Percentiles rank a stretch among this genome's conserved stretches.
phyloP scores from a whole-genome alignment of 2,113 vertebrate genomes.

The Planiliza haematocheilus region DNA sequence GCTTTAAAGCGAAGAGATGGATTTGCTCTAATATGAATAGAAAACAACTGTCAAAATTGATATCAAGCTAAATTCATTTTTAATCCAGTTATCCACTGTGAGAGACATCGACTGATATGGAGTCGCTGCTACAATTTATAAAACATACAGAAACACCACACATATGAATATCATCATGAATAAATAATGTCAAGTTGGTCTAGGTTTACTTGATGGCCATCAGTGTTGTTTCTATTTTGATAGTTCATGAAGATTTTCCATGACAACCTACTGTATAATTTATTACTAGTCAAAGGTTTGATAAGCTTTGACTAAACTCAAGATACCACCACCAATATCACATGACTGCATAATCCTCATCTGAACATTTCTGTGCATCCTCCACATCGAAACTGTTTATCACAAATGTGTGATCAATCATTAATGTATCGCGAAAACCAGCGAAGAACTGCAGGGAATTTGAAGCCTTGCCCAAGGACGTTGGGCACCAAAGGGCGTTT shows the following conservation, averaged over 20 bases:
- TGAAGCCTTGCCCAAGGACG: not conserved
- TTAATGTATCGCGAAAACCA: not conserved
- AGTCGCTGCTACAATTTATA: not conserved
- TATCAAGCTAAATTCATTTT: conserved; percentile 8
- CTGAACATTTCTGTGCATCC: not conserved
- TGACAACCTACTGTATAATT: conserved; percentile 26
- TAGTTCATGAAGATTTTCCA: conserved; percentile 11
- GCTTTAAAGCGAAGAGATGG: not conserved
- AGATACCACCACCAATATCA: not conserved
- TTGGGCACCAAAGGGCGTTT: not conserved
- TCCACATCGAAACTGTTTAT: conserved; percentile 4
- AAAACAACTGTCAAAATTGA: not conserved
- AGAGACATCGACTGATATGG: not conserved
- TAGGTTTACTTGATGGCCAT: conserved; percentile 1
- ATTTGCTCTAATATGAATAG: not conserved
- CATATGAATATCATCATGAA: not conserved
- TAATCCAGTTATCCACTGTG: not conserved
- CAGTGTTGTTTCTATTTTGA: conserved; percentile 31
- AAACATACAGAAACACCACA: not conserved
- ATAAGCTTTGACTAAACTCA: conserved; percentile 2
- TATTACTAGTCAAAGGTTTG: conserved; percentile 15
- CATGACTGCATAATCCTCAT: not conserved
- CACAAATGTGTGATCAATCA: conserved; percentile 19
- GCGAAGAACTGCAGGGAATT: not conserved
- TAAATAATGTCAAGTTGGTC: not conserved